Conservation (phyloP, 2,113 vertebrate species). For the Corvus hawaiiensis region DNA sequence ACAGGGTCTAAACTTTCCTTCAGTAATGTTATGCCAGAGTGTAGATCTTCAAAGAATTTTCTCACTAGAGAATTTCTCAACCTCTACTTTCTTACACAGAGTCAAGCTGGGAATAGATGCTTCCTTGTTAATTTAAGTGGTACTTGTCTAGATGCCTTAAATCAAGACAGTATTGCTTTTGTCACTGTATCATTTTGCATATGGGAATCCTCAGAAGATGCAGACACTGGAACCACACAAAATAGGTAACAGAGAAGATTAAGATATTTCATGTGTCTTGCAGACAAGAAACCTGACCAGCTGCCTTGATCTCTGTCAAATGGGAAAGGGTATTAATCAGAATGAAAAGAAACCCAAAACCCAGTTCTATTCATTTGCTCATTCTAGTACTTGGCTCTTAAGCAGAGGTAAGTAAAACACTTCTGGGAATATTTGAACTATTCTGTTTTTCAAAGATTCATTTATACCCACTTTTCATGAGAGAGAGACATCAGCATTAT, state of each 20-base stretch:
- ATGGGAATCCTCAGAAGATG: background rate
- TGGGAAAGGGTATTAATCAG: background rate
- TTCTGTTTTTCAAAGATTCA: background rate
- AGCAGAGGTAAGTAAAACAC: background rate
- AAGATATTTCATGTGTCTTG: background rate
- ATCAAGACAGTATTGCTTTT: background rate
- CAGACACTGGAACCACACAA: background rate
- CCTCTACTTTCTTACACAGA: background rate
- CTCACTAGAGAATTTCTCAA: slow-evolving; percentile 22
- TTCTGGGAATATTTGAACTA: background rate
- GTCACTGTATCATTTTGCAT: background rate
- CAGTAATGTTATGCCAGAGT: background rate
- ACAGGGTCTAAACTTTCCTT: background rate
- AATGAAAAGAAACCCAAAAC: background rate
- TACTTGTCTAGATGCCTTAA: background rate
- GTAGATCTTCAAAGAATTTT: slow-evolving; percentile 41
- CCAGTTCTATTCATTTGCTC: background rate
- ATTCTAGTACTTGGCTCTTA: background rate
- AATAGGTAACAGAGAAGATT: background rate
- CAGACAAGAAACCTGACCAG: background rate
- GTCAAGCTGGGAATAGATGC: background rate
- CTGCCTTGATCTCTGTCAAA: background rate
- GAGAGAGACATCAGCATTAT: background rate
- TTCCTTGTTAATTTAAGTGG: background rate
- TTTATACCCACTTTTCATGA: background rate